Base-by-base conservation (phyloP, 2,113 vertebrate genomes). In the Zapus hudsonius region DNA sequence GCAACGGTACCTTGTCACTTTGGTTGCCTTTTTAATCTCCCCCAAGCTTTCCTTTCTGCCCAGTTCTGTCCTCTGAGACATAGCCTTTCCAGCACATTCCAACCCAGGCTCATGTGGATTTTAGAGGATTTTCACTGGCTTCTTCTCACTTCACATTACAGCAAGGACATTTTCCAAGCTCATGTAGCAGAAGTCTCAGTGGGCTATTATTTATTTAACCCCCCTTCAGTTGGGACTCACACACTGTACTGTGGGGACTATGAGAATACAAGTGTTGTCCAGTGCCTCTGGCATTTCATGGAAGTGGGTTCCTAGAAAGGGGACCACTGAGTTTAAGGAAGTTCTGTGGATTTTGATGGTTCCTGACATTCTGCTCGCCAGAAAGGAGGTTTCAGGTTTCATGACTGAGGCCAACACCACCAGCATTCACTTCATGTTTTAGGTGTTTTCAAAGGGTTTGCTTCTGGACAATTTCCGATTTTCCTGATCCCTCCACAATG, bases 301-400 rank as follows among this genome's bases (percentile, higher is more conserved):
- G 67, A 44, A 91, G 63, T 52, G 80, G 59, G 73, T 90, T 91
- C 87, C 91, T 94, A 84, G 87, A 92, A 92, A 92, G 57, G 70
- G 2, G 52, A 52, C 90, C 89, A 47, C 66, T 87, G 57, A 76
- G 57, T 87, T 89, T 92, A 78, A 95, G 87, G 57, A 94, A 84
- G 57, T 78, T 91, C 94, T 90, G 84, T 17, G 61, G 57, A 89
- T 84, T 33, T 44, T 74, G 25, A 61, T 61, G 69, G 47, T 44
- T 97, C 27, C 55, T 96, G 83, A 40, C 92, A 91, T 91, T 40
- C 6, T 47, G 36, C 67, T 91, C 92, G 96, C 73, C 73, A 94
- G 87, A 70, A 92, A n/a, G 44, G 42, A 82, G 69, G 4, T 88
- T 86, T 61, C 86, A 90, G 20, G 42, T 93, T 91, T 84, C 42